Conservation (phyloP, 1,140 invertebrate species). For the Cataglyphis hispanica region DNA sequence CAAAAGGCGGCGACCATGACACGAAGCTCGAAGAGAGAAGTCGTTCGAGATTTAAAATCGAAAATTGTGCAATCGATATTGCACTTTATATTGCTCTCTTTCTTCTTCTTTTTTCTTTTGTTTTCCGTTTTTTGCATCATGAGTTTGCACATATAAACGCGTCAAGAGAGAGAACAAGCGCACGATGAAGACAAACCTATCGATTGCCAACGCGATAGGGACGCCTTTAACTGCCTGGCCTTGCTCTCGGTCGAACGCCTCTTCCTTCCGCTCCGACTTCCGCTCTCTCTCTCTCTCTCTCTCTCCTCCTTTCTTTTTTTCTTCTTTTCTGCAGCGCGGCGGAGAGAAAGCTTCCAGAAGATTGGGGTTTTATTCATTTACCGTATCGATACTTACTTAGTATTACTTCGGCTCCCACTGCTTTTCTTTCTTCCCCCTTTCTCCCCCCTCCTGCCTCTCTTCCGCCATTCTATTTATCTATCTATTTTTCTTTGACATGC, state of each 20-base stretch:
- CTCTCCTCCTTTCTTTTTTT: background rate
- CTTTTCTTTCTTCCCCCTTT: too few species aligned
- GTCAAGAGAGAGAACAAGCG: conserved; percentile 55
- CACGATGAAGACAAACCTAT: conserved; percentile 66
- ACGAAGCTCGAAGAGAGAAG: conserved; percentile 31
- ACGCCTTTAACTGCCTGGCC: conserved; percentile 45
- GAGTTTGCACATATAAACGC: conserved; percentile 18
- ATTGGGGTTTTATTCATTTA: conserved; percentile 73
- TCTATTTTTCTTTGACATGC: background rate
- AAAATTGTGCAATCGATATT: conserved; percentile 57
- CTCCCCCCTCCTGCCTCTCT: background rate
- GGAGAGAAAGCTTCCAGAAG: conserved; percentile 19
- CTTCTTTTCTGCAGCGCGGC: background rate
- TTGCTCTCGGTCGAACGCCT: conserved; percentile 50
- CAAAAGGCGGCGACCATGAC: conserved; percentile 21
- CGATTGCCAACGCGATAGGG: conserved; percentile 60
- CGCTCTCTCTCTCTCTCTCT: background rate
- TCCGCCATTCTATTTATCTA: too few species aligned
- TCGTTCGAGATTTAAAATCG: conserved; percentile 67
- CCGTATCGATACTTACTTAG: conserved; percentile 14
- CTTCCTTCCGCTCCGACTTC: conserved; percentile 1
- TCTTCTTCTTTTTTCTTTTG: background rate
- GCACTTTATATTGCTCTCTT: conserved; percentile 17
- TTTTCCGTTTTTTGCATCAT: background rate
- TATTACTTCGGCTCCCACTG: too few species aligned